Conservation (phyloP, 2,888 invertebrate genomes). For the Parasteatoda lunata region DNA sequence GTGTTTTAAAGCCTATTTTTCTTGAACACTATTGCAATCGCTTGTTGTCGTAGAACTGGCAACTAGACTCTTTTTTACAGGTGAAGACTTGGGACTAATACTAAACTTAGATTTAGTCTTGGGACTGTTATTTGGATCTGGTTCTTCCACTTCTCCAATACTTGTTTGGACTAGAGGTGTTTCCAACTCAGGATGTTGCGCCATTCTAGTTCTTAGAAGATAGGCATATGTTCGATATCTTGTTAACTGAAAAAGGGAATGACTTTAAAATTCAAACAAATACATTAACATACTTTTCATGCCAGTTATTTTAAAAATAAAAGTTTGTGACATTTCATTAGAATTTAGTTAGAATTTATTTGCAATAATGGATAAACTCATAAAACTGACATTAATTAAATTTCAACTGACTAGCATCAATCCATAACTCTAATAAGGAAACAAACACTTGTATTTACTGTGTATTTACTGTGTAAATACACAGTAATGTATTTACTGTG, state of each 20-base stretch:
- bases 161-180: conserved; percentile 75
- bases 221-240: conserved; percentile 70
- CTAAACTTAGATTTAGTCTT: conserved; percentile 58
- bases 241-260: conserved; percentile 72
- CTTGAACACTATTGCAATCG: conserved; percentile 12
- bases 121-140: neutral
- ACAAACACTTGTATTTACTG: no score
- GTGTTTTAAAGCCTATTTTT: conserved; percentile 14
- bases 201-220: conserved; percentile 68
- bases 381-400: no score
- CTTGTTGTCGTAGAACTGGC: neutral
- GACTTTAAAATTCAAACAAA: no score
- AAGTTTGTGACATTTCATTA: no score
- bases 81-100: conserved; percentile 43
- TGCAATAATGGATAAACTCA: no score
- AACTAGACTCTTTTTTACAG: conserved; percentile 25
- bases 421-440: no score
- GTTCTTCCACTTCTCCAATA: conserved; percentile 75
- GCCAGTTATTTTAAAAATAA: no score
- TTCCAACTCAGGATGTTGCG: conserved; percentile 73
- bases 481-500: no score
- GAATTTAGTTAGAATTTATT: no score
- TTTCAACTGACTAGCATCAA: no score
- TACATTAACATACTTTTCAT: no score
- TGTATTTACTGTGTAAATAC: no score